A percentile compares a stretch with the other conserved stretches of the same genome.
Conservation (phyloP, 2,888 invertebrate species). For the Troides oblongomaculatus region DNA sequence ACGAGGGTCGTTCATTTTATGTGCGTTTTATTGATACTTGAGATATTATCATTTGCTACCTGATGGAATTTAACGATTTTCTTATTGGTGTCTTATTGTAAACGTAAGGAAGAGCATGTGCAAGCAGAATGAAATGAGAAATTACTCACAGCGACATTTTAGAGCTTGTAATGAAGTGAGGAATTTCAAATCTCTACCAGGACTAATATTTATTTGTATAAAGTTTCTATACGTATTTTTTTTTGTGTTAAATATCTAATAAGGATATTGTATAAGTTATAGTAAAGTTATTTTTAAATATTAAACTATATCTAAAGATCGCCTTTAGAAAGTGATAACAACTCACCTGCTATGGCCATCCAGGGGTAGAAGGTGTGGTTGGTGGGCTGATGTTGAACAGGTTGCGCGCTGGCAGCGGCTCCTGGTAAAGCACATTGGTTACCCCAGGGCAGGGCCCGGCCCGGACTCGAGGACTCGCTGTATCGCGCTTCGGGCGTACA, state of each 20-base stretch:
- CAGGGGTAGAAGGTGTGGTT: constrained; percentile 98
- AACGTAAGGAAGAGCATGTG: constrained; percentile 8
- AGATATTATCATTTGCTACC: constrained; percentile 53
- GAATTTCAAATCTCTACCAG: constrained; percentile 33
- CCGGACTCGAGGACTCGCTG: constrained; percentile 91
- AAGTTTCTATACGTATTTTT: background rate
- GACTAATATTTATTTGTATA: constrained; percentile 6
- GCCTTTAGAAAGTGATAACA: background rate
- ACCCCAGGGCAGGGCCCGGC: constrained; percentile 89
- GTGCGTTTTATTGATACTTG: constrained; percentile 73
- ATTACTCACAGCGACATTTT: constrained; percentile 55
- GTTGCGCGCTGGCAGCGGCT: constrained; percentile 89
- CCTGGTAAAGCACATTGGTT: constrained; percentile 93
- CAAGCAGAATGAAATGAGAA: background rate
- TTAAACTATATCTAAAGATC: background rate
- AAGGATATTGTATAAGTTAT: too few species aligned
- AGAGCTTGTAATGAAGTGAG: constrained; percentile 44
- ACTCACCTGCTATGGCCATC: constrained; percentile 99
- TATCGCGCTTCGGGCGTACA: constrained; percentile 94
- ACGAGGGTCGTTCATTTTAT: constrained; percentile 75
- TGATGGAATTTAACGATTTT: constrained; percentile 43
- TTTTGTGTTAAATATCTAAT: background rate
- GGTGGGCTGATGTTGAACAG: constrained; percentile 92
- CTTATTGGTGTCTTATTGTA: constrained; percentile 64
- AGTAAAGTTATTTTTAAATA: too few species aligned